These are phyloP conservation scores for Epicauta chinensis DNA, from an alignment of 1,140 invertebrate genomes.

Conservation along the genomic window DNA sequence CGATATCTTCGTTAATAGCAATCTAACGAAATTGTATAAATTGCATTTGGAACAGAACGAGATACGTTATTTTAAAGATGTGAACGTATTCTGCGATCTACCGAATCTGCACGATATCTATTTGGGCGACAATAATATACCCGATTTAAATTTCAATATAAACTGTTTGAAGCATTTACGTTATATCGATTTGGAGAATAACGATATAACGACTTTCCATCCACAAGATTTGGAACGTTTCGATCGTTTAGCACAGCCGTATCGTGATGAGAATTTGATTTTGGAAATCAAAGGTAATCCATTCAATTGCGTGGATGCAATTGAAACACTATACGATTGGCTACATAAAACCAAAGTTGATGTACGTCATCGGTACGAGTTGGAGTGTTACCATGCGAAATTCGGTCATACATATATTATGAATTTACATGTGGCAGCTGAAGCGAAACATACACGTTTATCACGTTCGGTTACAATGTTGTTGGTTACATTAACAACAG, in stretches of 20 bases:
- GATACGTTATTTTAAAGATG: slow-evolving; percentile 60
- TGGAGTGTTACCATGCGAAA: slow-evolving; percentile 47
- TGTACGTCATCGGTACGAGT: slow-evolving; percentile 51
- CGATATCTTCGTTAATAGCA: slow-evolving; percentile 66
- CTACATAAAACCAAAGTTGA: slow-evolving; percentile 54
- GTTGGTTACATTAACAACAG: slow-evolving; percentile 50
- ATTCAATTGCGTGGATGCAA: slow-evolving; percentile 58
- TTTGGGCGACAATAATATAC: slow-evolving; percentile 59
- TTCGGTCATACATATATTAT: slow-evolving; percentile 38
- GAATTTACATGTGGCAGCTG: slow-evolving; percentile 41
- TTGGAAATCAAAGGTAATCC: slow-evolving; percentile 64
- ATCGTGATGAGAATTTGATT: slow-evolving; percentile 50
- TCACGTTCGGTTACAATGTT: slow-evolving; percentile 49
- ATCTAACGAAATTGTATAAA: slow-evolving; percentile 60
- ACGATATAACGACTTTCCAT: slow-evolving; percentile 56
- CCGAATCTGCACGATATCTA: slow-evolving; percentile 61
- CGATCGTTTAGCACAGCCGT: slow-evolving; percentile 49
- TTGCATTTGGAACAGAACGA: slow-evolving; percentile 75
- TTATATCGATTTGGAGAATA: slow-evolving; percentile 65
- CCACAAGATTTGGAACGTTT: slow-evolving; percentile 53
- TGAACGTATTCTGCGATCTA: slow-evolving; percentile 63
- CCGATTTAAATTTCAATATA: slow-evolving; percentile 60
- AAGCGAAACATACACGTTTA: slow-evolving; percentile 37
- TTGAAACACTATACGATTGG: slow-evolving; percentile 59
- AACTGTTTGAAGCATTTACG: slow-evolving; percentile 59